Conservation (phyloP, 2,797 vertebrate species). For the Avahi laniger region DNA sequence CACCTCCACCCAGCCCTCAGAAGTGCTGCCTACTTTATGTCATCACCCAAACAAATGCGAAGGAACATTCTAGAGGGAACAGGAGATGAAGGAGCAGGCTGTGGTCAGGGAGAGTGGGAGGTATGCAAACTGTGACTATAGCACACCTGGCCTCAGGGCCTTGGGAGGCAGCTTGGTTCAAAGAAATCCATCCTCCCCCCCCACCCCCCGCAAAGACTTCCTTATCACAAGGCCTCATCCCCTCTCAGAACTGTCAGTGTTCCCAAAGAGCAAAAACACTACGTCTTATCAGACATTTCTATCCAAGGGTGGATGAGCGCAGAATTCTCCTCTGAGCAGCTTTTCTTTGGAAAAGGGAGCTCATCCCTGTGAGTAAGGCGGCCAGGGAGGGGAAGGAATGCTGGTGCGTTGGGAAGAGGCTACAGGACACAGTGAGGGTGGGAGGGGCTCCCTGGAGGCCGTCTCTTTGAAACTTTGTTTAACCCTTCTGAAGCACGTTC, state of each 20-base stretch:
- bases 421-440: background rate
- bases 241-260: background rate
- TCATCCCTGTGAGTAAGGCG: background rate
- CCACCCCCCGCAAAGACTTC: background rate
- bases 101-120: background rate
- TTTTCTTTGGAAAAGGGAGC: background rate
- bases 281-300: background rate
- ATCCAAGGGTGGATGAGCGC: background rate
- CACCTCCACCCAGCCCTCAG: too few species aligned
- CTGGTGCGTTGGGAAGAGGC: background rate
- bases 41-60: background rate
- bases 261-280: background rate
- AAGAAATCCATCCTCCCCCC: background rate
- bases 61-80: background rate
- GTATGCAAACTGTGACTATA: fast-evolving
- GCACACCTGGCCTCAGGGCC: background rate
- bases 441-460: background rate
- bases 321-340: background rate
- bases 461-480: background rate
- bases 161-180: background rate
- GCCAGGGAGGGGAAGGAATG: background rate
- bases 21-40: background rate
- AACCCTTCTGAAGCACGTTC: background rate
- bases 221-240: background rate
- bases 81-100: background rate